Evolutionary conservation across 2,797 vertebrate genomes (phyloP), one percentile per base, ranked within the genome.

Genomic region (Neopelma chrysocephalum): DNA sequence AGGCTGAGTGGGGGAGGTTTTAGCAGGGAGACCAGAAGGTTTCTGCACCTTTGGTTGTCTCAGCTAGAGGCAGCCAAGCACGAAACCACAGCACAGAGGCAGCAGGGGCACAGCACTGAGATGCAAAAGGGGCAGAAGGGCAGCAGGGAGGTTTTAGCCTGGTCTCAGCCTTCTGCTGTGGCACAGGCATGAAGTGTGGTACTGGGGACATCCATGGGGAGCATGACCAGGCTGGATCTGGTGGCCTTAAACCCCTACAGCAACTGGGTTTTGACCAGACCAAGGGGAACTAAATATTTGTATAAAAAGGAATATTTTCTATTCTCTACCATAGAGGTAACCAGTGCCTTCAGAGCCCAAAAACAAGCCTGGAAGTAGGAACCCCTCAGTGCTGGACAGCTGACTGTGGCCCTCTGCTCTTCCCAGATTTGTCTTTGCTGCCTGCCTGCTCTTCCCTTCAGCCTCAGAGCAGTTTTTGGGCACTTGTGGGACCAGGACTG

Each of bases 61-160:
- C 5, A 0, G 29, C 4, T 1, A 19, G 15, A 73, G 57, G 43
- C 5, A 1, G 11, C 26, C 2, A 12, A 14, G 36, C 4, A 11
- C 5, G 62, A 76, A 68, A 43, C 7, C 25, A 1, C 10, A 26
- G 42, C 1, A 11, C 45, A 58, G 79, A 56, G 27, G 42, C 15
- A 77, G 43, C 71, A 27, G 34, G 29, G 62, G 68, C 3, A 9
- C 7, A 16, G 58, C 66, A 40, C 34, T 18, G 47, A 61, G 47
- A 6, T 20, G 22, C 3, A 40, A 14, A 79, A 65, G 56, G 54
- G 45, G 57, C 9, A 40, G 48, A 61, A 70, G 22, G 1, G 0
- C 31, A 29, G 54, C 58, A 42, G 34, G 54, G 42, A 45, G 36
- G n/a, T 18, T 82, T 90, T 25, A 56, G 12, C 5, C 32, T 22